A percentile compares a stretch with the other conserved stretches of the same genome.
phyloP scores from a whole-genome alignment of 2,797 vertebrate species.

The Fundulus diaphanus region DNA sequence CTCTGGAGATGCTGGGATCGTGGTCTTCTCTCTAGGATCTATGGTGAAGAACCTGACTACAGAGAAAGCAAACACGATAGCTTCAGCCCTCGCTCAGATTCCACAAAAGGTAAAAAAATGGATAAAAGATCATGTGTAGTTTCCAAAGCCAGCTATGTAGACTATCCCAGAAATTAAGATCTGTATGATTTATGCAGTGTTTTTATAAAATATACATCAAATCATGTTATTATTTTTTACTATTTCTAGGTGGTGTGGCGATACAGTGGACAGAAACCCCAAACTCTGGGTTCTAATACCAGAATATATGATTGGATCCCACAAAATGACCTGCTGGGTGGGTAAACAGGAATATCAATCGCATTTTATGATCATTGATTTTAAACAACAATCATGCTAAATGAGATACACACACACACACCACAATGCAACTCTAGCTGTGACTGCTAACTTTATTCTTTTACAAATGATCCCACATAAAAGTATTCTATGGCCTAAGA shows the following conservation, averaged over 20 bases:
- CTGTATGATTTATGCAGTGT: background rate
- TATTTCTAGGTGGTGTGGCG: slow-evolving; percentile 87
- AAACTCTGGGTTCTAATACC: slow-evolving; percentile 86
- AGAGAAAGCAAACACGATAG: slow-evolving; percentile 86
- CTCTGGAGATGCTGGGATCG: slow-evolving; percentile 81
- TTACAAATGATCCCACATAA: background rate
- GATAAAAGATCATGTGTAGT: background rate
- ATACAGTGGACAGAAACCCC: slow-evolving; percentile 85
- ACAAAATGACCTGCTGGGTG: slow-evolving; percentile 93
- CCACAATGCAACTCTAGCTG: background rate
- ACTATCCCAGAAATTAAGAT: background rate
- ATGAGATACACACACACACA: background rate
- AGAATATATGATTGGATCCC: slow-evolving; percentile 90
- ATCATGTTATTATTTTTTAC: background rate
- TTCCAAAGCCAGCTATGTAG: background rate
- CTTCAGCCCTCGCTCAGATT: slow-evolving; percentile 87
- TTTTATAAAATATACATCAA: background rate
- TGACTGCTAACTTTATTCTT: background rate
- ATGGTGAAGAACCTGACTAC: slow-evolving; percentile 84
- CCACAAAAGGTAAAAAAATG: slow-evolving; percentile 87
- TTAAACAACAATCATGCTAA: background rate
- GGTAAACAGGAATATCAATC: background rate
- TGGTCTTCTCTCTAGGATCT: slow-evolving; percentile 88
- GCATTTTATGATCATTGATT: background rate
- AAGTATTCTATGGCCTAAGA: background rate